Base-by-base conservation (phyloP, 2,888 invertebrate genomes). In the Helleia helle region DNA sequence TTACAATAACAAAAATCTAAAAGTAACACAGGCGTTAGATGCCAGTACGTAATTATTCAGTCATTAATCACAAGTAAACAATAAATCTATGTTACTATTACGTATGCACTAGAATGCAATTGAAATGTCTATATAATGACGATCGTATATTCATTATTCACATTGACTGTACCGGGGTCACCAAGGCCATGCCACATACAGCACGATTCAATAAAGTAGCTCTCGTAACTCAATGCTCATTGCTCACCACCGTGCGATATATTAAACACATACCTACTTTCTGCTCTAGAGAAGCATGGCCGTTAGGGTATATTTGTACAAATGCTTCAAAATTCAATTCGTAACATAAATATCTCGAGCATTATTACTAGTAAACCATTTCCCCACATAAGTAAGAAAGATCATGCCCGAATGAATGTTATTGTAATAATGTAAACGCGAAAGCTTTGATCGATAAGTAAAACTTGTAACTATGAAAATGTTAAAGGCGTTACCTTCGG, bases 401-500 rank as follows among this genome's bases (percentile, higher is more conserved):
- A 61, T 69, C 79, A 81, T 81, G 83, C 80, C 79, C 69, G 67
- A 65, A 77, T 79, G 70, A 71, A 71, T 79, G 75, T 79, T 77
- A 77, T 58, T 50, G 53, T 68, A 59, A 64, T 64, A 68, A 77
- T 72, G 72, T 71, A 66, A 70, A 72, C 73, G 72, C 72, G 56
- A 55, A 80, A 79, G 79, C 77, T 68, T 66, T 62, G 62, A 59
- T 54, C 51, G 51, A 51, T 66, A 61, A 62, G 56, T 61, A 54
- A n/a, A n/a, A n/a, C 62, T 47, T 44, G 46, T 40, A 55, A 60
- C 56, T 52, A 47, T 52, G 53, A 51, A 17, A 29, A 31, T 13
- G 12, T 47, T 50, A 51, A 51, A 51, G 50, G 53, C 86, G 90
- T 90, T 88, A 92, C 92, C 92, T 89, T 94, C 93, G 59, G 94